Conservation (phyloP, 1,140 invertebrate genomes). For the Zaprionus camerounensis region DNA sequence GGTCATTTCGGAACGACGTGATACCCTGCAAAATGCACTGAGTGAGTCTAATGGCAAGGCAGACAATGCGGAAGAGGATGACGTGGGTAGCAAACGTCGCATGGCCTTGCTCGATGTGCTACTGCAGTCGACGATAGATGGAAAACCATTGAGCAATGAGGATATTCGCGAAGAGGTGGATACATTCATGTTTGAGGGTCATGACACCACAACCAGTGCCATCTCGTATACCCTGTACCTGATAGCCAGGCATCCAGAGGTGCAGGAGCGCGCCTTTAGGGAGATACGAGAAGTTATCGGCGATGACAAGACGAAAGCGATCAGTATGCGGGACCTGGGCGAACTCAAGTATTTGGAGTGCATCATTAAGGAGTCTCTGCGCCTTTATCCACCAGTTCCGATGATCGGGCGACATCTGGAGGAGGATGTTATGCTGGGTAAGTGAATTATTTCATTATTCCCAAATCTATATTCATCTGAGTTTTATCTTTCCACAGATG, state of each 20-base stretch:
- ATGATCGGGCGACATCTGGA: constrained; percentile 86
- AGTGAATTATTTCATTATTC: neutral
- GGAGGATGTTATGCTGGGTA: constrained; percentile 84
- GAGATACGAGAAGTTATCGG: constrained; percentile 87
- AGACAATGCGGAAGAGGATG: constrained; percentile 22
- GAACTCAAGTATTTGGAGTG: constrained; percentile 85
- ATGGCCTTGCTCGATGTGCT: constrained; percentile 92
- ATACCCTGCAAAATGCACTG: constrained; percentile 68
- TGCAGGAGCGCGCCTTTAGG: constrained; percentile 87
- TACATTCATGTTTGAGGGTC: constrained; percentile 92
- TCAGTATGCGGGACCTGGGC: constrained; percentile 58
- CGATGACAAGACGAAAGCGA: constrained; percentile 57
- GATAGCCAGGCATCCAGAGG: constrained; percentile 86
- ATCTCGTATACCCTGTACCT: constrained; percentile 86
- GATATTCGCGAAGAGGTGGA: constrained; percentile 91
- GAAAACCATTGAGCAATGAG: constrained; percentile 86
- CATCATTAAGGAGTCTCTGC: constrained; percentile 87
- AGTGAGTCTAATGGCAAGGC: constrained; percentile 21
- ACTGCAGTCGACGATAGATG: constrained; percentile 87
- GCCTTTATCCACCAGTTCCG: constrained; percentile 89
- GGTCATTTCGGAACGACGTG: constrained; percentile 85
- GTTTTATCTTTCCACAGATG: constrained; percentile 46
- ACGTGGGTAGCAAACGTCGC: constrained; percentile 86
- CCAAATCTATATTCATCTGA: too few relatives aligned
- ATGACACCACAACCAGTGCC: constrained; percentile 88